Evolutionary conservation across 2,888 invertebrate genomes (phyloP), one percentile per base, ranked within the genome.

Genomic region (Scaptomyza reducta): DNA sequence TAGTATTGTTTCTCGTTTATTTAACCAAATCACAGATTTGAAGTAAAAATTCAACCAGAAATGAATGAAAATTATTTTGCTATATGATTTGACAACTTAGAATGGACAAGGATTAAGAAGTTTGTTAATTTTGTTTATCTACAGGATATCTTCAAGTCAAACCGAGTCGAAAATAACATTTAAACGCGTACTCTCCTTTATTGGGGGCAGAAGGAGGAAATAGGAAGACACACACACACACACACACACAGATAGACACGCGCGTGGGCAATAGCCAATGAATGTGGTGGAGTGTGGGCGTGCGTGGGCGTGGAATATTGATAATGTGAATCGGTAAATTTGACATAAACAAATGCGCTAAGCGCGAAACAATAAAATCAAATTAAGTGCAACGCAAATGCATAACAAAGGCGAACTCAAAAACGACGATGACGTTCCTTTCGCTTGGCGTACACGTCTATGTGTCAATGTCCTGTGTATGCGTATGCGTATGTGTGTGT

Each of bases 301-400:
- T 5, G 22, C 18, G 31, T 60, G 66, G 81, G 79, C 75, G 75
- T 68, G 63, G 51, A 64, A 58, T 68, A 79, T 82, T 74, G 74
- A 82, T 79, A 74, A 79, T 67, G 62, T 67, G 70, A 65, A 64
- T 61, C 76, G 73, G 47, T 53, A 55, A 64, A 61, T 70, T 70
- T 69, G 72, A 77, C 77, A 67, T 77, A 79, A 73, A 73, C 83
- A 80, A 83, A 77, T 72, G 77, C 67, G 69, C 74, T 47, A 72
- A 75, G 76, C 79, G 81, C 76, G 64, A 67, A 68, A 77, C 70
- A 83, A 77, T 80, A 55, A 79, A 85, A 81, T 85, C 77, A 67
- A 85, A 77, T 82, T 77, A 71, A 79, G 55, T 66, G 62, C 56
- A 56, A n/a, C 22, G 42, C 49, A 59, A 65, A 76, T 61, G 67